Conservation (phyloP, 2,888 invertebrate genomes). For the Drosophila niveifrons region DNA sequence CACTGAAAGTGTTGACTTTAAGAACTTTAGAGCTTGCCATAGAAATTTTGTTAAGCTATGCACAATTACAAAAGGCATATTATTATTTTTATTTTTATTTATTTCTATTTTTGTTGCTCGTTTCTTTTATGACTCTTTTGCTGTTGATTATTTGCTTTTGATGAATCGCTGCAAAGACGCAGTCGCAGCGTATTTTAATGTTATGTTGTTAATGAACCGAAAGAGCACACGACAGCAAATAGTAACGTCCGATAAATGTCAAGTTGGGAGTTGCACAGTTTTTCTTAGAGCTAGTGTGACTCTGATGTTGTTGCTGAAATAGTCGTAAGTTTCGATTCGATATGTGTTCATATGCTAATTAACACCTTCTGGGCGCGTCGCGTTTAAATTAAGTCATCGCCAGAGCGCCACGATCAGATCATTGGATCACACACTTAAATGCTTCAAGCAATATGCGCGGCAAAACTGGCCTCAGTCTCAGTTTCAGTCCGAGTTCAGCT, state of each 20-base stretch:
- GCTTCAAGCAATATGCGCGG: constrained; percentile 1
- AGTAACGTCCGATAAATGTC: constrained; percentile 5
- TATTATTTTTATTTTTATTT: not conserved
- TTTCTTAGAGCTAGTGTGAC: constrained; percentile 6
- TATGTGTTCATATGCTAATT: constrained; percentile 75
- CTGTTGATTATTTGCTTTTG: constrained; percentile 15
- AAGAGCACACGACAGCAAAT: constrained; percentile 64
- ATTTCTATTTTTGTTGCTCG: constrained; percentile 12
- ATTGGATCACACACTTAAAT: constrained; percentile 35
- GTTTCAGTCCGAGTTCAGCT: constrained; percentile 28
- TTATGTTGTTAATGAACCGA: constrained; percentile 54
- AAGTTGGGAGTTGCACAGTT: constrained; percentile 8
- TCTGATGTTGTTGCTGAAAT: not conserved
- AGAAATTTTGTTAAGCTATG: constrained; percentile 61
- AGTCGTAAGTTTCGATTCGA: constrained; percentile 7
- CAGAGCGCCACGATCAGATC: constrained; percentile 9
- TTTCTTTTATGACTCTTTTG: constrained; percentile 14
- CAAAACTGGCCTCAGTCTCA: not conserved
- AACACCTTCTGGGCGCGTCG: constrained; percentile 67
- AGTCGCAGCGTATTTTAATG: constrained; percentile 21
- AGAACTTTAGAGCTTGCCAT: constrained; percentile 48
- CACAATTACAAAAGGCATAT: constrained; percentile 51
- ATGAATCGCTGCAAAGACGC: constrained; percentile 38
- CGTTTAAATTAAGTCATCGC: constrained; percentile 76
- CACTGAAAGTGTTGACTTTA: constrained; percentile 58